These are phyloP conservation scores for Ophioderma brevispina DNA, from an alignment of 35 echinoderm and acorn worm species.

Conservation along the genomic window DNA sequence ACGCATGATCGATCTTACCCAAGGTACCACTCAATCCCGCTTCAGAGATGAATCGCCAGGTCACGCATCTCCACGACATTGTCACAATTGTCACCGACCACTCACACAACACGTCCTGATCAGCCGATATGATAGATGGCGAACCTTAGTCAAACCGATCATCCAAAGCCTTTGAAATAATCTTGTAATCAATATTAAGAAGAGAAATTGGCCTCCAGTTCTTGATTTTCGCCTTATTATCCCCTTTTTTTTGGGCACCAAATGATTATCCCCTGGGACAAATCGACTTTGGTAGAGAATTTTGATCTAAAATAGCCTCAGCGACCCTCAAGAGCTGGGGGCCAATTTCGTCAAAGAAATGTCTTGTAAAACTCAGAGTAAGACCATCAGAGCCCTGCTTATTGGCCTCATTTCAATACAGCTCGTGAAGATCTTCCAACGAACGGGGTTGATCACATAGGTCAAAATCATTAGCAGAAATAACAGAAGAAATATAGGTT, in stretches of 20 bases:
- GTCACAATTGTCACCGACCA: conserved; percentile 25
- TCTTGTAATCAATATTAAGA: conserved; percentile 53
- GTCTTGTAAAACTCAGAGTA: background rate
- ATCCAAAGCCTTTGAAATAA: conserved; percentile 48
- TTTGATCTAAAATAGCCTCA: conserved; percentile 11
- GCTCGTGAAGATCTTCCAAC: conserved; percentile 22
- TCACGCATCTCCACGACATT: conserved; percentile 51
- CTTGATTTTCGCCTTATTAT: background rate
- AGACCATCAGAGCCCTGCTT: conserved; percentile 61
- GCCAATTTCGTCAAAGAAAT: too few species aligned
- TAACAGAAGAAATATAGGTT: background rate
- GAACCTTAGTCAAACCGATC: conserved; percentile 22
- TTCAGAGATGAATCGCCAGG: conserved; percentile 5
- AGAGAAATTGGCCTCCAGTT: conserved; percentile 44
- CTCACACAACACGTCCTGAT: conserved; percentile 58
- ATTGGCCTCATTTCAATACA: conserved; percentile 5
- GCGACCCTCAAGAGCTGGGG: too few species aligned
- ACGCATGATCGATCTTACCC: conserved; percentile 43
- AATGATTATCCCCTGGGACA: conserved; percentile 19
- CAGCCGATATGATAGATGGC: conserved; percentile 17
- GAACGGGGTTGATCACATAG: background rate
- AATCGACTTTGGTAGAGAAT: conserved; percentile 13
- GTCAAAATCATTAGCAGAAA: background rate
- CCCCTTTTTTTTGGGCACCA: conserved; percentile 16
- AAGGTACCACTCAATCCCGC: conserved; percentile 1